Evolutionary conservation across 2,888 invertebrate species (phyloP).

Genomic region (Lycia hirtaria): DNA sequence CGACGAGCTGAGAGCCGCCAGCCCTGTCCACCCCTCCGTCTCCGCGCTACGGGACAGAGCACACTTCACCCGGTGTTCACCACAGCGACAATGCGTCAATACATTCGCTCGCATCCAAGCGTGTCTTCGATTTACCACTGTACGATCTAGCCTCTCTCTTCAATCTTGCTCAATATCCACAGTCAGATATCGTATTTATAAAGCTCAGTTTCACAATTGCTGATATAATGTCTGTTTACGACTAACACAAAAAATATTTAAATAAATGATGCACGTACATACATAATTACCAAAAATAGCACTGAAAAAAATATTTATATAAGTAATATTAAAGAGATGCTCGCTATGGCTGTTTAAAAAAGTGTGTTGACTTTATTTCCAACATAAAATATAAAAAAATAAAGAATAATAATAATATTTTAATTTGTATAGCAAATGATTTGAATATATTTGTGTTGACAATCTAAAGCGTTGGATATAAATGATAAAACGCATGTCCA

Average conservation of each 20-base stretch:
- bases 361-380: not conserved
- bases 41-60: conserved; percentile 60
- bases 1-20: conserved; percentile 83
- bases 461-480: conserved; percentile 1
- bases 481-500: conserved; percentile 17
- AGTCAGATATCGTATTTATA: not conserved
- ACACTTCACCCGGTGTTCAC: conserved; percentile 30
- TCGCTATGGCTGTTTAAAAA: conserved; percentile 3
- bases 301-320: conserved; percentile 16
- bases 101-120: not conserved
- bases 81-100: conserved; percentile 2
- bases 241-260: conserved; percentile 2
- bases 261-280: conserved; percentile 16
- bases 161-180: not conserved
- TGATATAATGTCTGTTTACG: not conserved
- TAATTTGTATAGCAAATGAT: not conserved
- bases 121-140: not conserved
- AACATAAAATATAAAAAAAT: conserved; percentile 4
- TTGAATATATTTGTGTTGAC: conserved; percentile 10
- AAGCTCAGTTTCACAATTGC: not conserved
- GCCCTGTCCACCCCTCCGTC: conserved; percentile 69
- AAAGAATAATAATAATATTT: not conserved
- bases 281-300: conserved; percentile 12
- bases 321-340: not conserved
- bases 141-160: not conserved